phyloP scores from a whole-genome alignment of 2,797 vertebrate species.

The Sebastes minor region DNA sequence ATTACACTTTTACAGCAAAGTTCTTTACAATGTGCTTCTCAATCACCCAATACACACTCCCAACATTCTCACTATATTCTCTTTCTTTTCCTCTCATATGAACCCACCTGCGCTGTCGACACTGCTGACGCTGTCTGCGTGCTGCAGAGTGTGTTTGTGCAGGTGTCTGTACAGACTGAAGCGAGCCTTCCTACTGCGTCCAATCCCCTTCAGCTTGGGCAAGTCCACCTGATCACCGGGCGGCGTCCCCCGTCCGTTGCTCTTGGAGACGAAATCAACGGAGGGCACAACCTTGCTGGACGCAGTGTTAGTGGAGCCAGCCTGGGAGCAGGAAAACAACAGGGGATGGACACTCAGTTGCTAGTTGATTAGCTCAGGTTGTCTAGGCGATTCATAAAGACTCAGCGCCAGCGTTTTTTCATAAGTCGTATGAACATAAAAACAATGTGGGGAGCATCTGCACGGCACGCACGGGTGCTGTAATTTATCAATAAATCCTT shows the following conservation, averaged over 20 bases:
- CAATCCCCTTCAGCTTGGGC: conserved; percentile 90
- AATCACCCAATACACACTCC: background rate
- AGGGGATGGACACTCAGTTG: background rate
- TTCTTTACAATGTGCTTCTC: background rate
- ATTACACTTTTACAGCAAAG: background rate
- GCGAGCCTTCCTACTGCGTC: conserved; percentile 84
- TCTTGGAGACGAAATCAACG: conserved; percentile 35
- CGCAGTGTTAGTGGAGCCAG: conserved; percentile 18
- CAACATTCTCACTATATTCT: background rate
- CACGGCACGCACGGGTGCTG: no score
- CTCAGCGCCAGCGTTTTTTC: no score
- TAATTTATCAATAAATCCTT: no score
- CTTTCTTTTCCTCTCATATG: conserved; percentile 2
- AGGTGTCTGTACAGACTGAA: conserved; percentile 92
- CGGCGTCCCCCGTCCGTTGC: conserved; percentile 59
- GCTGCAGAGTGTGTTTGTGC: conserved; percentile 86
- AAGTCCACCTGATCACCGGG: conserved; percentile 70
- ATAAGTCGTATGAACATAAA: no score
- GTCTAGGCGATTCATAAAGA: no score
- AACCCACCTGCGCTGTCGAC: conserved; percentile 86
- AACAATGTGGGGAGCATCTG: no score
- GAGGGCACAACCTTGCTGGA: conserved; percentile 41
- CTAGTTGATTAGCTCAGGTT: background rate
- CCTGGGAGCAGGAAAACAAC: conserved; percentile 25
- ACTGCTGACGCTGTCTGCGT: conserved; percentile 90